Evolutionary conservation across 2,113 vertebrate genomes (phyloP).

Genomic region (Tauraco erythrolophus): DNA sequence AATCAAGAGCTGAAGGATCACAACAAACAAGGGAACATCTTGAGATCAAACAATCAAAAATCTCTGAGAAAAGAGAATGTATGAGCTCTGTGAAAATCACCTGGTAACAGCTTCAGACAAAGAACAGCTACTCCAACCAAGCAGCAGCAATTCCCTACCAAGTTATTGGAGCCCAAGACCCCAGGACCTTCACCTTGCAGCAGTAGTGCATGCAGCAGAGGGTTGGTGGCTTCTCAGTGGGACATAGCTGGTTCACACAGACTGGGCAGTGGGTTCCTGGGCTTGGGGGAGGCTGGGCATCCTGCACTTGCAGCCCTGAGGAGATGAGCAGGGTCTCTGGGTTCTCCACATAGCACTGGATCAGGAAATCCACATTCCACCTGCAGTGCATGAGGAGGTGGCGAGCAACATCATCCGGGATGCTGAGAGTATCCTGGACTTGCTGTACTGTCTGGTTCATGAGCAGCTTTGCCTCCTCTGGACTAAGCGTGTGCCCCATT

Average conservation of each 20-base stretch:
- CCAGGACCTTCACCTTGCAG: slow-evolving; percentile 83
- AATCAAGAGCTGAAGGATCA: not conserved
- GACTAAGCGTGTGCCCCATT: slow-evolving; percentile 91
- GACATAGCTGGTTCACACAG: slow-evolving; percentile 81
- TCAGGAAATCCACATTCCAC: slow-evolving; percentile 92
- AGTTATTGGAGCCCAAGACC: not conserved
- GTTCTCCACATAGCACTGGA: slow-evolving; percentile 90
- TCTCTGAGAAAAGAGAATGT: not conserved
- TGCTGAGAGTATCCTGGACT: slow-evolving; percentile 86
- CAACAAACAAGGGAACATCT: not conserved
- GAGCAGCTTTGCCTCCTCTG: slow-evolving; percentile 88
- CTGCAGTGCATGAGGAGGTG: slow-evolving; percentile 90
- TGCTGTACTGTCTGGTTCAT: slow-evolving; percentile 89
- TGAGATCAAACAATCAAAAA: too few species aligned
- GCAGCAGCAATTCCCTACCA: not conserved
- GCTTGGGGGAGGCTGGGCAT: slow-evolving; percentile 66
- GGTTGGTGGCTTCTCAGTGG: slow-evolving; percentile 74
- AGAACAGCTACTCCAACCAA: not conserved
- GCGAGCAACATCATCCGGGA: slow-evolving; percentile 84
- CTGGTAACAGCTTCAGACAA: not conserved
- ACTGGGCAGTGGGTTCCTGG: slow-evolving; percentile 86
- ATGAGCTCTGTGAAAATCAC: not conserved
- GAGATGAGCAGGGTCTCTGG: slow-evolving; percentile 80
- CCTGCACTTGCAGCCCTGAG: slow-evolving; percentile 83
- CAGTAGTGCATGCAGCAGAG: slow-evolving; percentile 96